phyloP scores from a whole-genome alignment of 1,140 invertebrate genomes.

The Drosophila simulans region DNA sequence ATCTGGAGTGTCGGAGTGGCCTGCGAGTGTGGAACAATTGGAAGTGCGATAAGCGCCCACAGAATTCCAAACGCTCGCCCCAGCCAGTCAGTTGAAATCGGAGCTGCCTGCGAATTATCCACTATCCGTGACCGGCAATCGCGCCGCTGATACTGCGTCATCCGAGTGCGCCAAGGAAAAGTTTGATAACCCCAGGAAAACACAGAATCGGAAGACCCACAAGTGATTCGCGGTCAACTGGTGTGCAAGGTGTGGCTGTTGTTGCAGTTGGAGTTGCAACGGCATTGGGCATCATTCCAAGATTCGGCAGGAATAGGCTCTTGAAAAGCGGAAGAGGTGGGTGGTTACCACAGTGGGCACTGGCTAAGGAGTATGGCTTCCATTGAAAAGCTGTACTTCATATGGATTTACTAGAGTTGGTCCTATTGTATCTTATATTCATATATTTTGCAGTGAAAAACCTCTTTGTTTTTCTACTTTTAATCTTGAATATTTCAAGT shows the following conservation, averaged over 20 bases:
- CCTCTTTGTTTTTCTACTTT: too few relatives aligned
- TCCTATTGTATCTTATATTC: too few relatives aligned
- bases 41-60: conserved; percentile 41
- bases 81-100: conserved; percentile 49
- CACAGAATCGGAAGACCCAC: conserved; percentile 13
- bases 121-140: conserved; percentile 7
- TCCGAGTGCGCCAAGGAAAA: conserved; percentile 4
- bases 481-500: not conserved
- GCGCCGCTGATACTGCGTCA: conserved; percentile 43
- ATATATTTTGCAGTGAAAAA: too few relatives aligned
- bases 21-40: conserved; percentile 21
- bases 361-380: not conserved
- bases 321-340: conserved; percentile 41
- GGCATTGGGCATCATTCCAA: not conserved
- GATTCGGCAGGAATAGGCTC: conserved; percentile 30
- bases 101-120: conserved; percentile 66
- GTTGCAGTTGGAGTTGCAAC: not conserved
- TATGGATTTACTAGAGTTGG: too few relatives aligned
- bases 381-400: too few relatives aligned
- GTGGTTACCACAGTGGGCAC: conserved; percentile 30
- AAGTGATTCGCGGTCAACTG: conserved; percentile 25
- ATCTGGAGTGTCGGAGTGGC: conserved; percentile 28
- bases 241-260: not conserved
- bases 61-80: conserved; percentile 30
- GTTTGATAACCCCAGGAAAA: not conserved